A percentile compares a stretch with the other conserved stretches of the same genome.
phyloP scores from a whole-genome alignment of 2,888 invertebrate species.

The Leucania comma region DNA sequence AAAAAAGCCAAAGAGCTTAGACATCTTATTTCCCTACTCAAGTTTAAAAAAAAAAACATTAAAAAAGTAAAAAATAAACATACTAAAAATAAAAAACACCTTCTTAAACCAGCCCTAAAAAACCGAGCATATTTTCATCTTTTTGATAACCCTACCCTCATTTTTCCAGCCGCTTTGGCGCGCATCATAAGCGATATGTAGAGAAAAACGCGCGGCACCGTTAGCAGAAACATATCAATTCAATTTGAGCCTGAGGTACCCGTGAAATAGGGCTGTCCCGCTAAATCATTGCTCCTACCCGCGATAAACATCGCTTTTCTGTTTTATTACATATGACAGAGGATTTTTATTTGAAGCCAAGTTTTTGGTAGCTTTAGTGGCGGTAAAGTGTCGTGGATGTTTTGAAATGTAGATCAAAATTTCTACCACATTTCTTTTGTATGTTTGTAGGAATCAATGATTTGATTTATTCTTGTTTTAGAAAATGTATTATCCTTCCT shows the following conservation, averaged over 20 bases:
- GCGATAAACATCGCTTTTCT: conserved; percentile 88
- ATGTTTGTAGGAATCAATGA: conserved; percentile 20
- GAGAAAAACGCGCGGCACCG: conserved; percentile 86
- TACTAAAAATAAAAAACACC: too few relatives aligned
- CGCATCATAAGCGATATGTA: conserved; percentile 87
- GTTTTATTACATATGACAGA: conserved; percentile 86
- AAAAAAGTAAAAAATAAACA: too few relatives aligned
- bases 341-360: conserved; percentile 67
- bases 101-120: not conserved
- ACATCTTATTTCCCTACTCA: too few relatives aligned
- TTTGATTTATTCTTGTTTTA: conserved; percentile 10
- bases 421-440: conserved; percentile 16
- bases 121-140: not conserved
- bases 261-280: conserved; percentile 85
- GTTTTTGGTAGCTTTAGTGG: conserved; percentile 32
- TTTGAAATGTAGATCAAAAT: conserved; percentile 28
- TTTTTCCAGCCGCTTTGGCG: conserved; percentile 85
- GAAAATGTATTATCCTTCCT: not conserved
- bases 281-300: conserved; percentile 83
- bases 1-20: too few relatives aligned
- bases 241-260: conserved; percentile 84
- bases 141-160: conserved; percentile 74
- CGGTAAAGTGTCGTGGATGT: conserved; percentile 13
- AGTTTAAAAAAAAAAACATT: too few relatives aligned
- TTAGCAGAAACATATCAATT: conserved; percentile 90